phyloP scores from a whole-genome alignment of 2,113 vertebrate genomes.

The Anoura caudifer region DNA sequence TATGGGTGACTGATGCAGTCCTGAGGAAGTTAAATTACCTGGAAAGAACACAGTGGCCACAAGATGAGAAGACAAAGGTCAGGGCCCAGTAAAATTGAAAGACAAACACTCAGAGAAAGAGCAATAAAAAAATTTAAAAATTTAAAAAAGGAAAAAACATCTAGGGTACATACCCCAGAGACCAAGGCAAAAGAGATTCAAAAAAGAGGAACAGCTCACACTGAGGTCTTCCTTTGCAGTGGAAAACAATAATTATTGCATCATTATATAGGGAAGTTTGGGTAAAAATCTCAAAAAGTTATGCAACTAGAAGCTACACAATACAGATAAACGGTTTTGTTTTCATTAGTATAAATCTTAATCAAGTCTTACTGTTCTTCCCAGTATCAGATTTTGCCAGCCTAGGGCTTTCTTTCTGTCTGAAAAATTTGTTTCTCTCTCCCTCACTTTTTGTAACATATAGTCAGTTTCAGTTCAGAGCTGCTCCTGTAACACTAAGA shows the following conservation, averaged over 20 bases:
- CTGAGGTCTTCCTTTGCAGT: neutral
- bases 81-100: neutral
- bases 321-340: neutral
- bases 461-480: neutral
- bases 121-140: neutral
- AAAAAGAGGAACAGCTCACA: neutral
- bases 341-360: neutral
- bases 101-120: neutral
- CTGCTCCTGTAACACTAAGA: neutral
- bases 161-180: neutral
- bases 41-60: neutral
- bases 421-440: neutral
- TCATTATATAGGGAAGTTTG: neutral
- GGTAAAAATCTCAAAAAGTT: neutral
- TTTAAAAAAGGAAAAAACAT: neutral
- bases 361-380: neutral
- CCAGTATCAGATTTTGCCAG: neutral
- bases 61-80: neutral
- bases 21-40: neutral
- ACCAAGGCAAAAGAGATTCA: neutral
- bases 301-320: neutral
- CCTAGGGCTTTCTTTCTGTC: neutral
- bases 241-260: neutral
- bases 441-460: neutral
- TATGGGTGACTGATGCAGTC: neutral